Conservation (phyloP, 2,113 vertebrate genomes). For the Chitala chitala region DNA sequence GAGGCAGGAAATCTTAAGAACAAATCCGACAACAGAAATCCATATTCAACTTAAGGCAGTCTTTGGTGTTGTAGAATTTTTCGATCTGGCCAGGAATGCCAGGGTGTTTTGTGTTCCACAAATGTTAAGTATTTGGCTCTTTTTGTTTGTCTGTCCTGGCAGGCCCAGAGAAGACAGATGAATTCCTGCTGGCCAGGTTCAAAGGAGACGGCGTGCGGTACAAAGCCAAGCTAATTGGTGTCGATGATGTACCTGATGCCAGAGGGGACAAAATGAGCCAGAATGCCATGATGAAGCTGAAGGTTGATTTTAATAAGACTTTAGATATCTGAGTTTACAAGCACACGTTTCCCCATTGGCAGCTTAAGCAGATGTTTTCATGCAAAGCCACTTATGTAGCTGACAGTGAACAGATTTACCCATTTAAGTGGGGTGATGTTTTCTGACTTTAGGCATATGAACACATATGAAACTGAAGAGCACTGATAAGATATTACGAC, state of each 20-base stretch:
- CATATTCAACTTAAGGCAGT: background rate
- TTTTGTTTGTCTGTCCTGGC: background rate
- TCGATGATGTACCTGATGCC: constrained; percentile 85
- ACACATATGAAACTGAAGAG: too few species aligned
- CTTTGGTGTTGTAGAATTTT: background rate
- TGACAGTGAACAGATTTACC: too few species aligned
- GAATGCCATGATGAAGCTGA: constrained; percentile 98
- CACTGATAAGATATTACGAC: too few species aligned
- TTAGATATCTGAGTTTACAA: background rate
- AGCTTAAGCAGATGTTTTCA: too few species aligned
- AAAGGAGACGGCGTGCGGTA: constrained; percentile 89
- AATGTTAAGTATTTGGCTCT: background rate
- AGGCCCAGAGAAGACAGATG: constrained; percentile 87
- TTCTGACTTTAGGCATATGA: too few species aligned
- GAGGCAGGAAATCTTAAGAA: background rate
- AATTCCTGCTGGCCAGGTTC: constrained; percentile 83
- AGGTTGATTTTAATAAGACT: constrained; percentile 63
- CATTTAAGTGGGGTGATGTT: too few species aligned
- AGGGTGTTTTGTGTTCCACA: background rate
- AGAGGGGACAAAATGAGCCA: constrained; percentile 97
- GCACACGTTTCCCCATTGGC: background rate
- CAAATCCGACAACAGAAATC: background rate
- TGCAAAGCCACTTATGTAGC: too few species aligned
- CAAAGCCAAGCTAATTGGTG: constrained; percentile 90
- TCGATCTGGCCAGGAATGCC: background rate